phyloP scores from a whole-genome alignment of 2,888 invertebrate species.

The Cataglyphis altisquamis region DNA sequence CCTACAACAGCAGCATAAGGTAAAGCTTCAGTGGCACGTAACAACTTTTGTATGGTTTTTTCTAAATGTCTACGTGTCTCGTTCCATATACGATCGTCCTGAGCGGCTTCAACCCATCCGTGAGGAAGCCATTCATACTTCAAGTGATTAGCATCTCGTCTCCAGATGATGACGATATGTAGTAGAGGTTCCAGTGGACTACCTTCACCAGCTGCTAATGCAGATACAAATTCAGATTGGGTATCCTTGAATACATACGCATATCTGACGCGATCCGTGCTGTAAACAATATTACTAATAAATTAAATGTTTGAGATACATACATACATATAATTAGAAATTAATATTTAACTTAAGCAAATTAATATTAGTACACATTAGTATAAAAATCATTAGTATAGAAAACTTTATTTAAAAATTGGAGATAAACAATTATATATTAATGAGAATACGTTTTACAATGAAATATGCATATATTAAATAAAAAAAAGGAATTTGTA shows the following conservation, averaged over 20 bases:
- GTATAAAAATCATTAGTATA: neutral
- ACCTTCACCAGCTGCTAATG: conserved; percentile 89
- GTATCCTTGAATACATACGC: conserved; percentile 95
- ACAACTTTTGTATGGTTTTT: conserved; percentile 90
- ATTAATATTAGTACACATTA: neutral
- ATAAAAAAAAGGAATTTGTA: neutral
- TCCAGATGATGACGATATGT: conserved; percentile 96
- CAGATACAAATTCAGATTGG: conserved; percentile 94
- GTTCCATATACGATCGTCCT: conserved; percentile 89
- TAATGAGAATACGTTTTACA: neutral
- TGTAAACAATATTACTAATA: conserved; percentile 60
- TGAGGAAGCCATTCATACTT: conserved; percentile 96
- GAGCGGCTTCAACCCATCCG: conserved; percentile 88
- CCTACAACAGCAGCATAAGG: conserved; percentile 92
- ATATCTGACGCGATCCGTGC: conserved; percentile 90
- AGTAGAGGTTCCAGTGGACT: conserved; percentile 90
- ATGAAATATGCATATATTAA: conserved; percentile 7
- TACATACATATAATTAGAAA: neutral
- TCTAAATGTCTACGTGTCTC: conserved; percentile 92
- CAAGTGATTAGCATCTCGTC: conserved; percentile 93
- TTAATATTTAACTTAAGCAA: no score
- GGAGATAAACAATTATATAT: neutral
- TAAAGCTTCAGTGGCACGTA: conserved; percentile 91
- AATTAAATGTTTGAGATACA: neutral
- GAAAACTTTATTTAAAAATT: neutral